Evolutionary conservation across 2,113 vertebrate genomes (phyloP).

Genomic region (Nibea coibor): DNA sequence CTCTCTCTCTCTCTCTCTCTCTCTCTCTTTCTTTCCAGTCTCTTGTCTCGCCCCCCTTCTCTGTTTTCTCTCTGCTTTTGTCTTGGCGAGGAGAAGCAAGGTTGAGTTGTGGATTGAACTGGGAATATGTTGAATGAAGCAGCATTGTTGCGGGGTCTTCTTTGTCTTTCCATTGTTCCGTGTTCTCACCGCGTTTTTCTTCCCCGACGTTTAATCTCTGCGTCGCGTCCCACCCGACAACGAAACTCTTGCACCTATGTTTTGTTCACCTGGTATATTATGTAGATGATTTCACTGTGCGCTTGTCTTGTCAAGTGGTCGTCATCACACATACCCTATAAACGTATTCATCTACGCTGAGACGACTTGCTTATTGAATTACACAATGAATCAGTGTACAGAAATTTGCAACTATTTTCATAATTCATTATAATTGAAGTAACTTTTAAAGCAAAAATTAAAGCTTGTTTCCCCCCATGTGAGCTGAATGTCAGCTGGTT

Average conservation of each 20-base stretch:
- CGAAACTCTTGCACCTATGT: not conserved
- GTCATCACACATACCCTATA: not conserved
- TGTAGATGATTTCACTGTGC: not conserved
- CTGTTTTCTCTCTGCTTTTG: slow-evolving; percentile 33
- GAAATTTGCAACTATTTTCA: not conserved
- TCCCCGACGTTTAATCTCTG: not conserved
- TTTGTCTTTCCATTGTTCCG: slow-evolving; percentile 29
- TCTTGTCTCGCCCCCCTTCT: not conserved
- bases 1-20: slow-evolving; percentile 7
- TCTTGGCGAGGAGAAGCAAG: slow-evolving; percentile 41
- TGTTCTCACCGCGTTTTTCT: not conserved
- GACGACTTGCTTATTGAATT: not conserved
- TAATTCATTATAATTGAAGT: not conserved
- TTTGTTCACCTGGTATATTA: not conserved
- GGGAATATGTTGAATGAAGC: slow-evolving; percentile 47
- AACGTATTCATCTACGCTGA: not conserved
- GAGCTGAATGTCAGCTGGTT: not conserved
- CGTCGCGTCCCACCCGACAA: not conserved
- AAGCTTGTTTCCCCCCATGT: too few species aligned
- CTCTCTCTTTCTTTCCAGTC: not conserved
- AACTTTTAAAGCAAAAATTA: too few species aligned
- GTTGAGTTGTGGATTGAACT: slow-evolving; percentile 45
- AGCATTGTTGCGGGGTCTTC: slow-evolving; percentile 1
- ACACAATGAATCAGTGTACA: not conserved
- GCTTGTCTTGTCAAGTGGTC: not conserved